phyloP scores from a whole-genome alignment of 2,888 invertebrate species.

The Odontomyia ornata region DNA sequence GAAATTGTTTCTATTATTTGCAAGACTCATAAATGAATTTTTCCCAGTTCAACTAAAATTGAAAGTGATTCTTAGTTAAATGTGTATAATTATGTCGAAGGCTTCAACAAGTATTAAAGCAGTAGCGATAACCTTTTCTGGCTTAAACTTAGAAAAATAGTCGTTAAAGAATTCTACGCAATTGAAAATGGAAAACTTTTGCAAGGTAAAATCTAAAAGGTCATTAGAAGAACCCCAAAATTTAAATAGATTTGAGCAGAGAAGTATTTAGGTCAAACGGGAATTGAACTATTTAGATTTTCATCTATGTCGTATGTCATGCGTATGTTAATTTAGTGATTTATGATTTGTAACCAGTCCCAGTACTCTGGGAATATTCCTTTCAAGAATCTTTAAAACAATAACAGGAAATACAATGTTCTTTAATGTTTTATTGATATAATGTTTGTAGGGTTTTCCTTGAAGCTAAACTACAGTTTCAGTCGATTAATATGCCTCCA shows the following conservation, averaged over 20 bases:
- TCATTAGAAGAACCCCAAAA: not conserved
- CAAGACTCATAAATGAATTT: not conserved
- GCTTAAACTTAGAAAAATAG: not conserved
- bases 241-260: not conserved
- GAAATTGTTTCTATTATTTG: constrained; percentile 9
- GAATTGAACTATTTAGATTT: too few relatives aligned
- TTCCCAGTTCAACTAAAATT: constrained; percentile 23
- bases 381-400: too few relatives aligned
- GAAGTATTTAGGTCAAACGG: not conserved
- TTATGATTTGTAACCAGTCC: too few relatives aligned
- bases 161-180: not conserved
- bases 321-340: too few relatives aligned
- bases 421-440: too few relatives aligned
- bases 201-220: not conserved
- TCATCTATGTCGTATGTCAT: too few relatives aligned
- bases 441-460: too few relatives aligned
- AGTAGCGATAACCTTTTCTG: constrained; percentile 9
- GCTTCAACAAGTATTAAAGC: not conserved
- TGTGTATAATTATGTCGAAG: constrained; percentile 8
- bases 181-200: not conserved
- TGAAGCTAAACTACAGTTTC: too few relatives aligned
- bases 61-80: constrained; percentile 16
- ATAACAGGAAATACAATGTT: too few relatives aligned
- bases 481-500: too few relatives aligned
- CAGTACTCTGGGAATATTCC: too few relatives aligned